Conservation (phyloP, 2,888 invertebrate species). For the Sympetrum striolatum region DNA sequence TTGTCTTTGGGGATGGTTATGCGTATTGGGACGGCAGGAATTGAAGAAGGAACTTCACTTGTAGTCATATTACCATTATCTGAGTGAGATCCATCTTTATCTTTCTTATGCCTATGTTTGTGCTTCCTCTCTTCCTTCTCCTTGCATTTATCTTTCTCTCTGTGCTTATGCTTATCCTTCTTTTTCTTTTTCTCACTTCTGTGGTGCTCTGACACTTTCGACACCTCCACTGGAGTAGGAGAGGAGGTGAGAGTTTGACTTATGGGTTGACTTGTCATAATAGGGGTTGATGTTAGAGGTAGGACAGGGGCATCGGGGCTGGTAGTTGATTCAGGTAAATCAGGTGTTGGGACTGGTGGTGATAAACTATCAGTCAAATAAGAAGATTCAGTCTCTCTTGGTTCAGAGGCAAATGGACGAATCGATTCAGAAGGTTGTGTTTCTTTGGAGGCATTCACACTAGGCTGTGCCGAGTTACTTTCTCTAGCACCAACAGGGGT, state of each 20-base stretch:
- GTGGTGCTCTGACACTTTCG: slow-evolving; percentile 55
- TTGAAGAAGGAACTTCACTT: slow-evolving; percentile 48
- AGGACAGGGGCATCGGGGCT: slow-evolving; percentile 45
- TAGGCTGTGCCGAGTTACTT: background rate
- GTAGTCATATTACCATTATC: slow-evolving; percentile 48
- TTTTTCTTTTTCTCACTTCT: slow-evolving; percentile 75
- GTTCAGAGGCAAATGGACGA: slow-evolving; percentile 56
- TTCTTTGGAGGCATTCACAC: slow-evolving; percentile 56
- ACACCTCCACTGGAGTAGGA: slow-evolving; percentile 47
- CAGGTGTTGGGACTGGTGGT: slow-evolving; percentile 47
- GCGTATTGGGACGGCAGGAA: slow-evolving; percentile 59
- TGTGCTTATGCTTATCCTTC: slow-evolving; percentile 81
- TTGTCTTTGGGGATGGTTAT: slow-evolving; percentile 70
- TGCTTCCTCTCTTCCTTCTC: slow-evolving; percentile 49
- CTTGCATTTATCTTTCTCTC: slow-evolving; percentile 49
- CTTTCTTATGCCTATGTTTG: slow-evolving; percentile 49
- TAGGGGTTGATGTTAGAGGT: slow-evolving; percentile 50
- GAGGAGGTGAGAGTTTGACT: slow-evolving; percentile 27
- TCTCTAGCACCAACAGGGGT: background rate
- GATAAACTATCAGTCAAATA: slow-evolving; percentile 45
- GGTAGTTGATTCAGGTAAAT: slow-evolving; percentile 51
- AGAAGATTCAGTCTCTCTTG: slow-evolving; percentile 47
- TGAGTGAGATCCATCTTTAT: slow-evolving; percentile 50
- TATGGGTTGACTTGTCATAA: slow-evolving; percentile 52
- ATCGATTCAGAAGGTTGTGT: slow-evolving; percentile 60